A percentile compares a stretch with the other conserved stretches of the same genome.
phyloP scores from a whole-genome alignment of 2,888 invertebrate species.

The Trissolcus japonicus region DNA sequence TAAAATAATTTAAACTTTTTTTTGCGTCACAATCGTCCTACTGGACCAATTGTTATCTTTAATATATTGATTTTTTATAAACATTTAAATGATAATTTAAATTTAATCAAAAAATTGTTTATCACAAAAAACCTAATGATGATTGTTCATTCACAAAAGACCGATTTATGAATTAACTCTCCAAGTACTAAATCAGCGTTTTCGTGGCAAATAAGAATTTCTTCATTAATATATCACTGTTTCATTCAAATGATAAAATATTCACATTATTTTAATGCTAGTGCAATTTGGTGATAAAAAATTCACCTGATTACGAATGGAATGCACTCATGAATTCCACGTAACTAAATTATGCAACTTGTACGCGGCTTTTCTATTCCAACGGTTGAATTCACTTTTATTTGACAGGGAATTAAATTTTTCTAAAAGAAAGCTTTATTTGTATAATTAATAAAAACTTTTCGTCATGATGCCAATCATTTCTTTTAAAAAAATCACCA shows the following conservation, averaged over 20 bases:
- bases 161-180: neutral
- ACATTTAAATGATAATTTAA: no score
- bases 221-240: slow-evolving; percentile 20
- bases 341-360: slow-evolving; percentile 14
- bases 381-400: slow-evolving; percentile 5
- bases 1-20: neutral
- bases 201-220: neutral
- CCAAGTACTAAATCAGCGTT: neutral
- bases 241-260: slow-evolving; percentile 28
- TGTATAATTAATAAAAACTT: slow-evolving; percentile 26
- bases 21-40: no score
- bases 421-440: slow-evolving; percentile 8
- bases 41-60: no score
- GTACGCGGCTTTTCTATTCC: neutral
- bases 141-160: no score
- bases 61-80: no score
- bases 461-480: slow-evolving; percentile 16
- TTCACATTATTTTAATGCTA: slow-evolving; percentile 19
- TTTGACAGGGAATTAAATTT: slow-evolving; percentile 16
- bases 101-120: no score
- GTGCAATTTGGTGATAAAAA: slow-evolving; percentile 6
- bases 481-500: slow-evolving; percentile 20
- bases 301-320: no score
- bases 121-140: no score
- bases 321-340: neutral